Conservation (phyloP, 2,113 vertebrate species). For the Nesoenas mayeri region DNA sequence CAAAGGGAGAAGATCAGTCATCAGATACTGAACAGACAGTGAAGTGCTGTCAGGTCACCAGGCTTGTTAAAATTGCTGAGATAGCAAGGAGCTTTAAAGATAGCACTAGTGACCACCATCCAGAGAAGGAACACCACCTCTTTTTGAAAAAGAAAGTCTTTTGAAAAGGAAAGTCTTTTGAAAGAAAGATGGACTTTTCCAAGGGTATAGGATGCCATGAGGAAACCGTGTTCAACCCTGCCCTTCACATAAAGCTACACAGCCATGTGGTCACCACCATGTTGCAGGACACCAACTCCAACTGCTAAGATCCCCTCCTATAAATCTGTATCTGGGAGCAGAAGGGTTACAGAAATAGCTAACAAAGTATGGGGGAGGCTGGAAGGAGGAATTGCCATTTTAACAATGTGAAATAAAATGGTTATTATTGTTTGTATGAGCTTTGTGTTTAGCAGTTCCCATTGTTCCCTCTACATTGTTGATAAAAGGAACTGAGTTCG, state of each 20-base stretch:
- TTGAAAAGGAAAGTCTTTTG: neutral
- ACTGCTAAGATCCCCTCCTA: neutral
- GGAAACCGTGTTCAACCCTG: neutral
- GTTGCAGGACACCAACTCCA: neutral
- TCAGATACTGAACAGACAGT: neutral
- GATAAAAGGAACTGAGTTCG: conserved; percentile 22
- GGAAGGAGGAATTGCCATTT: neutral
- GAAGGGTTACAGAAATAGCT: neutral
- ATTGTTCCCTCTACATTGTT: conserved; percentile 22
- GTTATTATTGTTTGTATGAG: conserved; percentile 31
- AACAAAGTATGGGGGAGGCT: neutral
- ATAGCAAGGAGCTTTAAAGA: neutral
- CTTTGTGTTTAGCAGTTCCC: conserved; percentile 25
- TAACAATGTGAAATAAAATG: conserved; percentile 16
- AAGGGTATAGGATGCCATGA: neutral
- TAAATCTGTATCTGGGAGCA: neutral
- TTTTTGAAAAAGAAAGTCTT: neutral
- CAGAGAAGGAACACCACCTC: neutral
- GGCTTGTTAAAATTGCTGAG: conserved; percentile 16
- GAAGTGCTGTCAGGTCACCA: neutral
- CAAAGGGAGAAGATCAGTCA: conserved; percentile 43
- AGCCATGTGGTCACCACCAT: neutral
- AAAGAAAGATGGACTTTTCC: neutral
- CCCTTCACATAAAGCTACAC: neutral
- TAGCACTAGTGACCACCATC: neutral